Conservation (phyloP, 2,797 vertebrate species). For the Gephyroberyx darwinii region DNA sequence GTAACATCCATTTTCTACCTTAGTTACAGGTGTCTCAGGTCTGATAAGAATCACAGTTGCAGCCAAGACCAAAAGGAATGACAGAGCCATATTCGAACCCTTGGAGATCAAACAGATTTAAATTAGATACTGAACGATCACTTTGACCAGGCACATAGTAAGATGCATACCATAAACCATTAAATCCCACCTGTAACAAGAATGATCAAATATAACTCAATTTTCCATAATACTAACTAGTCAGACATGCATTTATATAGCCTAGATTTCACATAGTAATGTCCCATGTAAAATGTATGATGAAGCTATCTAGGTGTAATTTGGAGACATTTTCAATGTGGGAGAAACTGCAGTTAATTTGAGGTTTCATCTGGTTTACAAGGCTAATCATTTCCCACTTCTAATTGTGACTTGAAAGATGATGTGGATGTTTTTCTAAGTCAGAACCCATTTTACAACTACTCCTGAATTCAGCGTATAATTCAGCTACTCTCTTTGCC, state of each 20-base stretch:
- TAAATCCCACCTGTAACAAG: not conserved
- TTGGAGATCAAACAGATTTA: conserved; percentile 43
- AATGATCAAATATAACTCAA: not conserved
- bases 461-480: too few relatives aligned
- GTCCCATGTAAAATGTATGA: too few relatives aligned
- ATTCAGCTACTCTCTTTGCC: too few relatives aligned
- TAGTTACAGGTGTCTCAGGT: conserved; percentile 78
- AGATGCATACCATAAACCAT: not conserved
- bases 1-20: conserved; percentile 66
- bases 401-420: too few relatives aligned
- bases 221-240: not conserved
- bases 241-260: not conserved
- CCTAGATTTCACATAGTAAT: not conserved
- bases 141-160: not conserved
- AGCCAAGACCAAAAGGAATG: conserved; percentile 80
- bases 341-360: too few relatives aligned
- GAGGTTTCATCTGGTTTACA: too few relatives aligned
- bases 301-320: too few relatives aligned
- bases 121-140: conserved; percentile 13
- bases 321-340: too few relatives aligned
- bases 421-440: too few relatives aligned
- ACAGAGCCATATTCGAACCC: conserved; percentile 73
- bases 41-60: conserved; percentile 79
- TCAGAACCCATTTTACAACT: too few relatives aligned
- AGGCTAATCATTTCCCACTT: too few relatives aligned